Percentiles rank a stretch among this genome's conserved stretches.
phyloP scores from a whole-genome alignment of 2,113 vertebrate species.

The Bothrops jararaca region DNA sequence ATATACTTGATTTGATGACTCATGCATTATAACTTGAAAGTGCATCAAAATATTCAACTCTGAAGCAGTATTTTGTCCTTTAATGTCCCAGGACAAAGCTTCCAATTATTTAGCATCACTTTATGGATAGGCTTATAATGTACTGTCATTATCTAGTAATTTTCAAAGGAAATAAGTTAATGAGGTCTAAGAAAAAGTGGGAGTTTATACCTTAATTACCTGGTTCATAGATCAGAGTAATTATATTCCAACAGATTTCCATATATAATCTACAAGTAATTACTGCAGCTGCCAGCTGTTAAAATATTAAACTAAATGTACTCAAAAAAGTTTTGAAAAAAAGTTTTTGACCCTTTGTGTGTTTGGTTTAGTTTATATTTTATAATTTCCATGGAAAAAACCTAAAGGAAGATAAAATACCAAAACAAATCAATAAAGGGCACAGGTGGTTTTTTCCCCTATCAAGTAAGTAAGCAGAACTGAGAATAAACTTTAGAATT shows the following conservation, averaged over 20 bases:
- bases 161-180: slow-evolving; percentile 67
- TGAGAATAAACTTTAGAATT: neutral
- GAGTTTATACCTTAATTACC: slow-evolving; percentile 66
- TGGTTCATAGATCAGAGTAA: slow-evolving; percentile 69
- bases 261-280: slow-evolving; percentile 66
- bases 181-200: slow-evolving; percentile 59
- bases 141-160: slow-evolving; percentile 60
- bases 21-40: slow-evolving; percentile 36
- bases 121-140: slow-evolving; percentile 57
- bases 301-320: slow-evolving; percentile 54
- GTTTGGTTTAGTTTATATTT: slow-evolving; percentile 36
- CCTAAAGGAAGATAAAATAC: neutral
- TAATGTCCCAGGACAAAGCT: slow-evolving; percentile 48
- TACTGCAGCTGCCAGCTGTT: slow-evolving; percentile 63
- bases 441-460: neutral
- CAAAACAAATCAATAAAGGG: neutral
- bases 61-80: slow-evolving; percentile 56
- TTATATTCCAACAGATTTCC: slow-evolving; percentile 63
- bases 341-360: slow-evolving; percentile 37
- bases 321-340: slow-evolving; percentile 52
- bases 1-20: neutral
- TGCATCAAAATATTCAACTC: slow-evolving; percentile 14
- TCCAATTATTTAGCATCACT: slow-evolving; percentile 60
- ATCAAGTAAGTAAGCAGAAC: slow-evolving; percentile 5
- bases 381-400: neutral